Evolutionary conservation across 2,888 invertebrate species (phyloP).

Genomic region (Chloroclystis v-ata): DNA sequence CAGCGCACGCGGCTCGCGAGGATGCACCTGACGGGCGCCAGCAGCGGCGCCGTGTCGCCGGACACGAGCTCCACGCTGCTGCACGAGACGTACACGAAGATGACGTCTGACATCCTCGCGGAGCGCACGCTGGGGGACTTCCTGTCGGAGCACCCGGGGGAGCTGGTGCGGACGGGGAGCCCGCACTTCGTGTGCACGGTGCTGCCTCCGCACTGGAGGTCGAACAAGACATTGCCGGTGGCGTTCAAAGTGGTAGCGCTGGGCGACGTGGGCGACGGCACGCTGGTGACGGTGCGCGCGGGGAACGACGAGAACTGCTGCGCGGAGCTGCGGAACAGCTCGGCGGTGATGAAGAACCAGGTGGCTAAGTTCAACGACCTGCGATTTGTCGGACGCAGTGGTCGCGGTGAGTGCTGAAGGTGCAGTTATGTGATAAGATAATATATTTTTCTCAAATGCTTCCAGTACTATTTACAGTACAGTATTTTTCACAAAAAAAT

Average conservation of each 20-base stretch:
- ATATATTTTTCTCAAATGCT: slow-evolving; percentile 20
- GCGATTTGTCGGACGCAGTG: slow-evolving; percentile 98
- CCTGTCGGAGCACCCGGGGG: slow-evolving; percentile 93
- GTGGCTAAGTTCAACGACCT: slow-evolving; percentile 99
- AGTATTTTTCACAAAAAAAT: too few relatives aligned
- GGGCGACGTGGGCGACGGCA: slow-evolving; percentile 97
- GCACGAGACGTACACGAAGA: slow-evolving; percentile 90
- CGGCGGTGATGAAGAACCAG: slow-evolving; percentile 98
- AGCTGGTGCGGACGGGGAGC: slow-evolving; percentile 93
- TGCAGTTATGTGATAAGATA: slow-evolving; percentile 65
- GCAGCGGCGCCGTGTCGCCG: slow-evolving; percentile 80
- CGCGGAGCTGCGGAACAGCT: slow-evolving; percentile 95
- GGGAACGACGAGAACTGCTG: slow-evolving; percentile 99
- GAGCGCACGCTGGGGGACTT: slow-evolving; percentile 92
- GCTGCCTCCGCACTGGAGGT: slow-evolving; percentile 97
- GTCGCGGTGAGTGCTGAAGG: slow-evolving; percentile 91
- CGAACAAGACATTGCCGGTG: slow-evolving; percentile 97
- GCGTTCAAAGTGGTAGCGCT: slow-evolving; percentile 98
- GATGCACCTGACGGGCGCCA: slow-evolving; percentile 75
- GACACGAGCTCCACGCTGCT: slow-evolving; percentile 84
- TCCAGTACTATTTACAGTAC: too few relatives aligned
- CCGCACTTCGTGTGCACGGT: slow-evolving; percentile 97
- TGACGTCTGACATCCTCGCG: slow-evolving; percentile 93
- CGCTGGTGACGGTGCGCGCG: slow-evolving; percentile 95
- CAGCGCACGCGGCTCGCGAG: slow-evolving; percentile 72